A percentile compares a stretch with the other conserved stretches of the same genome.
Conservation (phyloP, 2,888 invertebrate species). For the Anticlea derivata region DNA sequence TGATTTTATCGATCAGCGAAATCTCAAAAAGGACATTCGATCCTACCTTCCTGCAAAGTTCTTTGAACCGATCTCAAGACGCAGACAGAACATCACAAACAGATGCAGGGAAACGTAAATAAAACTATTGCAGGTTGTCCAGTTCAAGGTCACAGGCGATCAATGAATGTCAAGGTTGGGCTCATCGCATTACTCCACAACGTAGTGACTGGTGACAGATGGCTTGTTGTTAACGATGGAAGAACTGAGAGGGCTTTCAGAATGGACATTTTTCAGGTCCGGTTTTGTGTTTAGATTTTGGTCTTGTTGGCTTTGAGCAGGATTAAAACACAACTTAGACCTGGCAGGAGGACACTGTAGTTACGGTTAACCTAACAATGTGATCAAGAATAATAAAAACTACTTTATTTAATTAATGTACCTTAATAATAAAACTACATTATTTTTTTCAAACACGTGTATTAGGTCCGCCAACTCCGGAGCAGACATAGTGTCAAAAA, state of each 20-base stretch:
- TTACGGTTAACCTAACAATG: no score
- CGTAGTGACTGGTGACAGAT: slow-evolving; percentile 4
- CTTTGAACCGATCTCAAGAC: slow-evolving; percentile 16
- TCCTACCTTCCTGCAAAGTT: slow-evolving; percentile 7
- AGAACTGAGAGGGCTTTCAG: neutral
- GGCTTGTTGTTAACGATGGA: slow-evolving; percentile 1
- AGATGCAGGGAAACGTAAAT: slow-evolving; percentile 23
- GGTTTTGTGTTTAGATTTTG: no score
- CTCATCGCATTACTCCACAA: slow-evolving; percentile 12
- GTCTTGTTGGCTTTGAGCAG: no score
- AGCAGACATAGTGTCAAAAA: no score
- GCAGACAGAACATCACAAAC: slow-evolving; percentile 2
- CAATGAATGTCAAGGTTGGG: slow-evolving; percentile 40
- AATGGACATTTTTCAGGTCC: no score
- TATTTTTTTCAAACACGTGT: no score
- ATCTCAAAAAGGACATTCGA: slow-evolving; percentile 9
- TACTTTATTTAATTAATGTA: no score
- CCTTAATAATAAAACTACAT: no score
- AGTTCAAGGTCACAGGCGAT: slow-evolving; percentile 37
- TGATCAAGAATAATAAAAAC: no score
- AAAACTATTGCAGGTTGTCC: slow-evolving; percentile 16
- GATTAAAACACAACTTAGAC: neutral
- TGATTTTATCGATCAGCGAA: slow-evolving; percentile 12
- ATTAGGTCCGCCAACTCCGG: no score
- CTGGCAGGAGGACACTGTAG: neutral